Evolutionary conservation across 1,140 invertebrate species (phyloP).

Genomic region (Orchestia grillus): DNA sequence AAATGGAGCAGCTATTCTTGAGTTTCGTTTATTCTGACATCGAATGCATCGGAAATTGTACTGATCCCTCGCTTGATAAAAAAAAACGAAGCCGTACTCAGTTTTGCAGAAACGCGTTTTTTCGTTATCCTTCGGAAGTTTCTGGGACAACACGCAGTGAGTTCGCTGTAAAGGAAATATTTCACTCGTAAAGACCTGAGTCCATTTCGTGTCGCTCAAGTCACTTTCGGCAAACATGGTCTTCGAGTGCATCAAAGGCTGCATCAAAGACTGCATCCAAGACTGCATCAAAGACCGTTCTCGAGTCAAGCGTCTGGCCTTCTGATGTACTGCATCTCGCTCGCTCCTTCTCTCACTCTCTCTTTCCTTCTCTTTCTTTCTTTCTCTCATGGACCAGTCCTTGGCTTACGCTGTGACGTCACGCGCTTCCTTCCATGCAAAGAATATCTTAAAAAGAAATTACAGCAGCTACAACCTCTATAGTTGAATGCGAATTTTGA

Average conservation of each 20-base stretch:
- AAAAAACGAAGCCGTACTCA: not conserved
- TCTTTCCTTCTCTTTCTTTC: not conserved
- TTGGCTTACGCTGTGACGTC: not conserved
- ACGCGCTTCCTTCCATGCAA: not conserved
- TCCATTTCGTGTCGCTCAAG: not conserved
- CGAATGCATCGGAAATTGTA: not conserved
- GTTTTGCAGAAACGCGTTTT: not conserved
- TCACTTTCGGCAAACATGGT: not conserved
- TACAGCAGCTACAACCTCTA: too few relatives aligned
- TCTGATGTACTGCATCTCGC: not conserved
- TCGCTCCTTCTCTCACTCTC: not conserved
- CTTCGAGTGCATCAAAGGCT: not conserved
- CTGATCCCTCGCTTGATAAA: not conserved
- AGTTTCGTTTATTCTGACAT: not conserved
- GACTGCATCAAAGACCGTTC: not conserved
- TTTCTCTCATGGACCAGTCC: not conserved
- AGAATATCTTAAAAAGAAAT: not conserved
- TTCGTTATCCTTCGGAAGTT: not conserved
- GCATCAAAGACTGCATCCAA: constrained; percentile 7
- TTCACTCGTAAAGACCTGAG: not conserved
- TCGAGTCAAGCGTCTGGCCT: not conserved
- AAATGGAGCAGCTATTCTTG: too few relatives aligned
- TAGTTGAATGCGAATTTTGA: too few relatives aligned
- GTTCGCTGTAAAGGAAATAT: not conserved
- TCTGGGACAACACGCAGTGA: not conserved